Base-by-base conservation (phyloP, 92 coral and sea anemone species). In the Siderastrea radians region DNA sequence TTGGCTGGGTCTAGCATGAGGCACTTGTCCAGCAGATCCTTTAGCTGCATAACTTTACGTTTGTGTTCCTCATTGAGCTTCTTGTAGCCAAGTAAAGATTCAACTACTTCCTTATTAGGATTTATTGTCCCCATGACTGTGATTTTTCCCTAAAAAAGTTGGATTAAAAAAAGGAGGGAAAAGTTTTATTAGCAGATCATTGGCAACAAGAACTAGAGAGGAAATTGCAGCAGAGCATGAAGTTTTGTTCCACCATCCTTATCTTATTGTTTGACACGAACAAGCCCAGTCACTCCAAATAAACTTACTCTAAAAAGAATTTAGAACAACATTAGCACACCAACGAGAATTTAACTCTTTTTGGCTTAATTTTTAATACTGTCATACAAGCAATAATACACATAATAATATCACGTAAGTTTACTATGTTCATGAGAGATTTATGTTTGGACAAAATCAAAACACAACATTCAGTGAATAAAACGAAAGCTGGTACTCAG, bases 1-100 rank as follows among this genome's bases (percentile, higher is more conserved):
- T 97, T 97, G 49, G 94, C 93, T 14, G 99, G 99, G 79, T 97
- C 99, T 84, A 97, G 71, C 98, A 97, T 88, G 79, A 97, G 95
- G 47, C 93, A 83, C 90, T 97, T 97, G 77, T 97, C 99, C 5
- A 97, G 84, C 8, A 97, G 90, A 77, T 97, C 99, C 91, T 96
- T 96, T 6, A 97, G 95, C 77, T 97, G 99, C 83, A 91, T 74
- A 8, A 97, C 98, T 79, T 97, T 97, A 49, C 95, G 92, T 77
- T 97, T 97, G 69, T 96, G 90, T 58, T 94, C 99, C 45, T 97
- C 99, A 2, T 87, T 87, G 59, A 92, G 93, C 67, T 92, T 96
- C 71, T 94, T 94, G 90, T 93, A 96, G 58, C 96, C 98, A 69
- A 94, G 75, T 82, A 96, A 49, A 43, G 95, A 88, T 78, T 97